phyloP scores from a whole-genome alignment of 2,113 vertebrate genomes.

The Dicentrarchus labrax region DNA sequence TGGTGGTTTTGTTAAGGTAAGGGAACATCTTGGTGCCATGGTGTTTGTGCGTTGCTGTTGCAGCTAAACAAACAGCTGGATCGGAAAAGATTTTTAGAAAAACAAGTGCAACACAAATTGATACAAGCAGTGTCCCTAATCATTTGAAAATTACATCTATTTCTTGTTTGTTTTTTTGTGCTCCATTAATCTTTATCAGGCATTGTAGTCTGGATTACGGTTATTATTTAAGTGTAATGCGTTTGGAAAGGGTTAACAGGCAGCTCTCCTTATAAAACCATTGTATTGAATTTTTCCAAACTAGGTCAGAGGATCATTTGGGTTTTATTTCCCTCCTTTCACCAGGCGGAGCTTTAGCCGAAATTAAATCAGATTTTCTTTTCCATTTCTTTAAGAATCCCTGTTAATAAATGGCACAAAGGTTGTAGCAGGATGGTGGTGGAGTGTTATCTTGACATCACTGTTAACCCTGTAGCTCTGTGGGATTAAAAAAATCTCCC shows the following conservation, averaged over 20 bases:
- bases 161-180: not conserved
- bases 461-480: not conserved
- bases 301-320: slow-evolving; percentile 50
- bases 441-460: not conserved
- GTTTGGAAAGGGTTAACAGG: slow-evolving; percentile 12
- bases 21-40: not conserved
- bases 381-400: not conserved
- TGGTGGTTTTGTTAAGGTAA: not conserved
- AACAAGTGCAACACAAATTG: slow-evolving; percentile 14
- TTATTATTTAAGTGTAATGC: slow-evolving; percentile 24
- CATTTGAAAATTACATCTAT: slow-evolving; percentile 24
- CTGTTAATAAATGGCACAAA: slow-evolving; percentile 14
- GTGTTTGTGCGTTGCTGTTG: not conserved
- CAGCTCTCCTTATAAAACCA: slow-evolving; percentile 4
- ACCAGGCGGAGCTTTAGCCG: not conserved
- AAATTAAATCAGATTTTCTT: slow-evolving; percentile 17
- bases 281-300: slow-evolving; percentile 21
- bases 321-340: slow-evolving; percentile 12
- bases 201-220: slow-evolving; percentile 44
- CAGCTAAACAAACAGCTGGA: not conserved
- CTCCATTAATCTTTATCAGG: slow-evolving; percentile 20
- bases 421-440: not conserved
- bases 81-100: not conserved
- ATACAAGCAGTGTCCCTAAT: slow-evolving; percentile 2
- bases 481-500: slow-evolving; percentile 63